Evolutionary conservation across 2,113 vertebrate species (phyloP).

Genomic region (Dromiciops gliroides): DNA sequence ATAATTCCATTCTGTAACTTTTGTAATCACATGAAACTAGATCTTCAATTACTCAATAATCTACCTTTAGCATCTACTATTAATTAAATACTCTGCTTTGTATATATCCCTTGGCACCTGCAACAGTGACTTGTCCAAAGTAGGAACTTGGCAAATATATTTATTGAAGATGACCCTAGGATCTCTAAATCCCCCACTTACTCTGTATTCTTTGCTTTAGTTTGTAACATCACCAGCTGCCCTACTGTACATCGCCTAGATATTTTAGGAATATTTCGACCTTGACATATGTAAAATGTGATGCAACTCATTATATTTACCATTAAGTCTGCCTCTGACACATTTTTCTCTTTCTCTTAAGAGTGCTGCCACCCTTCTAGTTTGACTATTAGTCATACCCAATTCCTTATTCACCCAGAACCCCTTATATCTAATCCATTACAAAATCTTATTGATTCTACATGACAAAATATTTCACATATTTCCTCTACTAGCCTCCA

Average conservation of each 20-base stretch:
- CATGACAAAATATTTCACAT: not conserved
- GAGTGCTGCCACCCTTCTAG: not conserved
- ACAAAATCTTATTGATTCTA: not conserved
- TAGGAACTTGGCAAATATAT: not conserved
- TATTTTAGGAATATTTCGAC: not conserved
- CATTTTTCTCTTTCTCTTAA: not conserved
- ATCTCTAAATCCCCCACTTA: not conserved
- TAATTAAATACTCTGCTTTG: not conserved
- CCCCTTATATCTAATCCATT: not conserved
- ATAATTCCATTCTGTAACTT: not conserved
- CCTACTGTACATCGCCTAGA: not conserved
- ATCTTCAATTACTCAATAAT: not conserved
- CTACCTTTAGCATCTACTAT: not conserved
- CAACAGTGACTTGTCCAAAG: not conserved
- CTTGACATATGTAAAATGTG: not conserved
- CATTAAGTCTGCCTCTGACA: not conserved
- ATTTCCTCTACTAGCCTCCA: not conserved
- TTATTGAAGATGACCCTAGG: not conserved
- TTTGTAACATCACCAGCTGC: not conserved
- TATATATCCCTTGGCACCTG: not conserved
- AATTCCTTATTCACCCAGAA: not conserved
- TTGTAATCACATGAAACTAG: not conserved
- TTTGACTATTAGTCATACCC: too few relatives aligned
- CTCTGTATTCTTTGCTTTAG: not conserved
- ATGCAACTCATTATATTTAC: too few relatives aligned